These are phyloP conservation scores for Phylloscopus trochiloides DNA, from an alignment of 2,113 vertebrate genomes.

Conservation along the genomic window DNA sequence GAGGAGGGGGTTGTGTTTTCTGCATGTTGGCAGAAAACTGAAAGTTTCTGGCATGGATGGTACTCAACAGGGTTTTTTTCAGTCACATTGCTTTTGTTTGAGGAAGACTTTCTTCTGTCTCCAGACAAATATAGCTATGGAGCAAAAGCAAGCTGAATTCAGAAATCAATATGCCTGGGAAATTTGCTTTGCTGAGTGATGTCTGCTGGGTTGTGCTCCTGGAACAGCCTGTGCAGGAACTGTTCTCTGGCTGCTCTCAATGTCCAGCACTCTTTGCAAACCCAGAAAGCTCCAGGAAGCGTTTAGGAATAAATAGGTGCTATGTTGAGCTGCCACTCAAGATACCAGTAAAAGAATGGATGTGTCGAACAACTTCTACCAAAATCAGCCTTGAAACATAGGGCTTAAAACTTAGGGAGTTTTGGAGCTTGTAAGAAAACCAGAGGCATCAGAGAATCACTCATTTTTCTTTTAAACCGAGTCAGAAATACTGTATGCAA, in stretches of 20 bases:
- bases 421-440: background rate
- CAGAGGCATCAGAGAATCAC: background rate
- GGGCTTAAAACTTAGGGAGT: background rate
- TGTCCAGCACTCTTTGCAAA: background rate
- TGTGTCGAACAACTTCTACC: background rate
- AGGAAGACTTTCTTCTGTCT: background rate
- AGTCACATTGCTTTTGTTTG: background rate
- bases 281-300: background rate
- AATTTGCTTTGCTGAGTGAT: background rate
- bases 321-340: background rate
- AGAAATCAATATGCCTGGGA: background rate
- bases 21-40: background rate
- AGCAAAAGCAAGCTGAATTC: background rate
- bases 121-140: background rate
- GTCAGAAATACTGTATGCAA: background rate
- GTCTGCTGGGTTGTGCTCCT: background rate
- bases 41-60: background rate
- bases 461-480: background rate
- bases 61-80: background rate
- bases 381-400: background rate
- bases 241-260: constrained; percentile 5
- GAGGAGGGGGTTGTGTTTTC: background rate
- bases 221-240: background rate
- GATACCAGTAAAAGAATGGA: background rate
- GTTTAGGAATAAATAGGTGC: background rate